These are phyloP conservation scores for Pheosia tremula DNA, from an alignment of 2,888 invertebrate genomes.

Conservation along the genomic window DNA sequence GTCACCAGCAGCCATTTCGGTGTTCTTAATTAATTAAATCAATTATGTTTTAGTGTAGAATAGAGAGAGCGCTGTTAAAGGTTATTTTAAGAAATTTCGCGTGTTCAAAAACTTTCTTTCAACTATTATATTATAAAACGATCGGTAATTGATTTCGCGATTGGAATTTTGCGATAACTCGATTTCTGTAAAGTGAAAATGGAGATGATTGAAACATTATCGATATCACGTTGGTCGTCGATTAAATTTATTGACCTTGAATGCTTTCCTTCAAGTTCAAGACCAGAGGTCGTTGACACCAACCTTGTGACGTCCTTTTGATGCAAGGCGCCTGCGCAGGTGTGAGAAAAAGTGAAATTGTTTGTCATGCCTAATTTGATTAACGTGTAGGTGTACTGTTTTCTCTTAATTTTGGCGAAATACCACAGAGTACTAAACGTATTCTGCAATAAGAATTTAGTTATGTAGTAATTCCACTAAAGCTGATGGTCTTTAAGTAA, in stretches of 20 bases:
- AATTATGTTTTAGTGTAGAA: constrained; percentile 8
- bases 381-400: constrained; percentile 1
- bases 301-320: constrained; percentile 12
- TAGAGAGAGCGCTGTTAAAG: constrained; percentile 19
- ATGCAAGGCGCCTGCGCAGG: not conserved
- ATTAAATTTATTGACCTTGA: constrained; percentile 11
- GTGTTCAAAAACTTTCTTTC: constrained; percentile 37
- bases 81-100: constrained; percentile 20
- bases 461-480: no score
- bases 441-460: no score
- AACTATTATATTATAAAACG: constrained; percentile 19
- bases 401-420: not conserved
- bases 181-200: constrained; percentile 21
- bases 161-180: constrained; percentile 27
- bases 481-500: no score
- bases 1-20: constrained; percentile 4
- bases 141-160: constrained; percentile 33
- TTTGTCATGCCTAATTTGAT: constrained; percentile 1
- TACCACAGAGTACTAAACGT: not conserved
- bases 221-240: not conserved
- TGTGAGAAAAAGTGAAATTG: constrained; percentile 6
- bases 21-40: constrained; percentile 17
- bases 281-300: constrained; percentile 12
- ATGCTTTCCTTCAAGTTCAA: constrained; percentile 25
- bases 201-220: constrained; percentile 3